Evolutionary conservation across 2,888 invertebrate genomes (phyloP).

Genomic region (Drosophila paramelanica): DNA sequence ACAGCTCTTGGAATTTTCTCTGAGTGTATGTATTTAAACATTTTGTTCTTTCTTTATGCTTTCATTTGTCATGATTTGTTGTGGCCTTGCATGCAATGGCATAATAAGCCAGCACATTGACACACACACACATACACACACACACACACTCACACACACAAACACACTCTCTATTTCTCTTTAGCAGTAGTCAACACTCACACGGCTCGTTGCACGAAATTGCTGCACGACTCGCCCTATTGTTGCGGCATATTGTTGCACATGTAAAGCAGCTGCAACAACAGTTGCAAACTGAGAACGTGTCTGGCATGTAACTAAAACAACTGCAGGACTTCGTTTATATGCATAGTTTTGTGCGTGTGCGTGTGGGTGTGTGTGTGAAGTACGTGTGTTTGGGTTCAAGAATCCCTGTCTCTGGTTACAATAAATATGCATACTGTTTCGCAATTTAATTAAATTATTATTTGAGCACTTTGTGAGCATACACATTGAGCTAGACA

Average conservation of each 20-base stretch:
- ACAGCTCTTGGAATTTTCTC: not conserved
- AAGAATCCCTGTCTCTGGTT: slow-evolving; percentile 35
- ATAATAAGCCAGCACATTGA: slow-evolving; percentile 71
- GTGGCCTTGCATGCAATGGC: slow-evolving; percentile 70
- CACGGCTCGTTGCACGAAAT: slow-evolving; percentile 78
- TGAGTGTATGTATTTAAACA: slow-evolving; percentile 17
- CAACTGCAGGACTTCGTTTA: slow-evolving; percentile 1
- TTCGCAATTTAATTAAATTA: slow-evolving; percentile 75
- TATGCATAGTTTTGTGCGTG: not conserved
- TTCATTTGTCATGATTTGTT: slow-evolving; percentile 75
- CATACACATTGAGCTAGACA: slow-evolving; percentile 8
- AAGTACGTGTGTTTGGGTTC: slow-evolving; percentile 11
- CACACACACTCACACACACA: not conserved
- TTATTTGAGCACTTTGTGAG: slow-evolving; percentile 63
- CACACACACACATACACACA: slow-evolving; percentile 8
- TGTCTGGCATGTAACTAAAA: slow-evolving; percentile 41
- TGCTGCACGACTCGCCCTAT: slow-evolving; percentile 73
- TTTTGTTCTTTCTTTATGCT: slow-evolving; percentile 38
- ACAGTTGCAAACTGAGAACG: slow-evolving; percentile 32
- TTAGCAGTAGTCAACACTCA: slow-evolving; percentile 72
- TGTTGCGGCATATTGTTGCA: slow-evolving; percentile 79
- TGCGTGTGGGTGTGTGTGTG: slow-evolving; percentile 7
- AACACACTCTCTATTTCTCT: not conserved
- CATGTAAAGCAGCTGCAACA: slow-evolving; percentile 53
- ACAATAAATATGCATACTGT: slow-evolving; percentile 56